Percentiles rank a stretch among this genome's conserved stretches.
These are phyloP conservation scores for Dione vanillae DNA, from an alignment of 2,888 invertebrate genomes.

Conservation along the genomic window DNA sequence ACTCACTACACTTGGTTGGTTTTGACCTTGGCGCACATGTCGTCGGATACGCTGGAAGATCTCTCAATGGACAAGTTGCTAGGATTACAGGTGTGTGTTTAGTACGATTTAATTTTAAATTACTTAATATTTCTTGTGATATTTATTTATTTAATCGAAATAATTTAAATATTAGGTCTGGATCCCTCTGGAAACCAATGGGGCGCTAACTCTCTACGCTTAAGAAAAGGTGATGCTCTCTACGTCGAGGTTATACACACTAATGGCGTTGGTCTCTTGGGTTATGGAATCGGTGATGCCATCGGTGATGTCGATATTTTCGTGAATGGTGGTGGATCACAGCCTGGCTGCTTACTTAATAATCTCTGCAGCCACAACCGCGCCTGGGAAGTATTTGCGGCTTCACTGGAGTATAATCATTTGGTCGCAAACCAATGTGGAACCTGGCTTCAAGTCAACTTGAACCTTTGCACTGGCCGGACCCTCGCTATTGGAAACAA, in stretches of 20 bases:
- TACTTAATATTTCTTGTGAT: background rate
- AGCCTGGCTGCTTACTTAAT: conserved; percentile 65
- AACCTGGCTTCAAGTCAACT: conserved; percentile 50
- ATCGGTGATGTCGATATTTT: conserved; percentile 94
- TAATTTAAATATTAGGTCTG: conserved; percentile 54
- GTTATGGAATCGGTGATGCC: conserved; percentile 87
- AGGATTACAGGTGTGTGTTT: conserved; percentile 63
- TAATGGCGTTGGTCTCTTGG: conserved; percentile 55
- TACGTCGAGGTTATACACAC: conserved; percentile 73
- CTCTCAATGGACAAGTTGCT: conserved; percentile 49
- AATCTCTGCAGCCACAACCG: conserved; percentile 62
- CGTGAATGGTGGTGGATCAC: conserved; percentile 92
- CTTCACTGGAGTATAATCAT: conserved; percentile 52
- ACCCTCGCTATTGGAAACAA: conserved; percentile 58
- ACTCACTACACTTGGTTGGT: conserved; percentile 60
- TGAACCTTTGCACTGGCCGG: conserved; percentile 58
- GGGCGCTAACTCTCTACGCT: conserved; percentile 53
- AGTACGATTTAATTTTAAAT: conserved; percentile 28
- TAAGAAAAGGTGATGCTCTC: conserved; percentile 56
- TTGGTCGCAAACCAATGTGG: conserved; percentile 58
- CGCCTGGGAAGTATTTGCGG: conserved; percentile 61
- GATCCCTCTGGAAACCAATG: conserved; percentile 61
- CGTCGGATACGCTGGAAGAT: conserved; percentile 60
- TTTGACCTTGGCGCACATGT: conserved; percentile 68
- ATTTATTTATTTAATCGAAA: too few species aligned